Evolutionary conservation across 2,888 invertebrate species (phyloP).

Genomic region (Arctia plantaginis): DNA sequence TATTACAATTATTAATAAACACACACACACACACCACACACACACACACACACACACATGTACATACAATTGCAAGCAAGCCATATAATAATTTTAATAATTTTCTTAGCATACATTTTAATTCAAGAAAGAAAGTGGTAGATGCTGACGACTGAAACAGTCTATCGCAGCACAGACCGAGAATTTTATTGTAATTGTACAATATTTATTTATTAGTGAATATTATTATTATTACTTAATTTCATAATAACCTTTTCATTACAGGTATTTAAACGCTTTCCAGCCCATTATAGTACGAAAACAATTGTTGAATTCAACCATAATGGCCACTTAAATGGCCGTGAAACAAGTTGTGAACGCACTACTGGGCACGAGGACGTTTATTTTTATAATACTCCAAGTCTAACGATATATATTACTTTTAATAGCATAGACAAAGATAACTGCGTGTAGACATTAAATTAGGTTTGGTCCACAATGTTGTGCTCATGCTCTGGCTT

Average conservation of each 20-base stretch:
- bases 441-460: background rate
- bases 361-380: background rate
- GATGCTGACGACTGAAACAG: no score
- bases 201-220: no score
- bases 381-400: conserved; percentile 15
- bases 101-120: no score
- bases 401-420: conserved; percentile 11
- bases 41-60: no score
- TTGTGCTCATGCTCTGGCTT: background rate
- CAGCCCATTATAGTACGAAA: background rate
- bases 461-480: background rate
- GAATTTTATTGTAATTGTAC: no score
- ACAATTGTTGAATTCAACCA: background rate
- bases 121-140: no score
- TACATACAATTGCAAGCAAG: no score
- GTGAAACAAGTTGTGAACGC: conserved; percentile 3
- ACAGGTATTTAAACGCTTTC: background rate
- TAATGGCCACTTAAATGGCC: background rate
- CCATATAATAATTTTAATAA: no score
- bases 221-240: no score
- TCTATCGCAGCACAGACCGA: no score
- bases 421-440: conserved; percentile 14
- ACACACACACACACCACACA: no score
- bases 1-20: no score
- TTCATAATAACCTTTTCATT: background rate